Conservation (phyloP, 2,797 vertebrate species). For the Gouania willdenowi region DNA sequence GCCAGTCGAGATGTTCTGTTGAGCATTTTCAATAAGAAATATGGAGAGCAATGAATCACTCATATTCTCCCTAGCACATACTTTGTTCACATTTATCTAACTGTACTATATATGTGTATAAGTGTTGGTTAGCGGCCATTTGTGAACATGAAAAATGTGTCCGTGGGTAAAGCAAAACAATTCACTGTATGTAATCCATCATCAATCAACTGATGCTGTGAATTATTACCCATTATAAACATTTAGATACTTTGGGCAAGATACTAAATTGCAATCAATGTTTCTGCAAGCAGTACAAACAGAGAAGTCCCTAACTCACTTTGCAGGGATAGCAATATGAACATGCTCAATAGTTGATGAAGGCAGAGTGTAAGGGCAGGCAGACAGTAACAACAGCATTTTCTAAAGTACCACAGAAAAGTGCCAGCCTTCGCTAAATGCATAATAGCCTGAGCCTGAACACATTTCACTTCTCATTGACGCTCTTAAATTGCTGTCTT, state of each 20-base stretch:
- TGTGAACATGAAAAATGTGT: slow-evolving; percentile 56
- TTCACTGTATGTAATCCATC: slow-evolving; percentile 65
- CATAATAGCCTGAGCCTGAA: slow-evolving; percentile 52
- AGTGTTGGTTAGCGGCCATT: slow-evolving; percentile 57
- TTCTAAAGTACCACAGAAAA: slow-evolving; percentile 50
- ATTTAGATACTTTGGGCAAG: slow-evolving; percentile 69
- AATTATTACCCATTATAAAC: slow-evolving; percentile 74
- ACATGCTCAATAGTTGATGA: slow-evolving; percentile 59
- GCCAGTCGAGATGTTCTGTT: slow-evolving; percentile 77
- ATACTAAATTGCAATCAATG: slow-evolving; percentile 76
- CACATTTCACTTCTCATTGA: slow-evolving; percentile 59
- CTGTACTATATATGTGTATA: slow-evolving; percentile 30
- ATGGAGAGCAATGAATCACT: slow-evolving; percentile 74
- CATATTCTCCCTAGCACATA: slow-evolving; percentile 45
- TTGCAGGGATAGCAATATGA: slow-evolving; percentile 36
- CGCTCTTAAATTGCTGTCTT: slow-evolving; percentile 54
- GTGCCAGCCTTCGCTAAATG: slow-evolving; percentile 50
- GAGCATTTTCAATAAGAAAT: slow-evolving; percentile 73
- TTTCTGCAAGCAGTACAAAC: slow-evolving; percentile 53
- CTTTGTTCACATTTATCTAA: slow-evolving; percentile 46
- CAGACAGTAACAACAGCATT: slow-evolving; percentile 41
- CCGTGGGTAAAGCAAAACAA: slow-evolving; percentile 58
- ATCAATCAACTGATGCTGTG: slow-evolving; percentile 64
- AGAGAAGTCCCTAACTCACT: slow-evolving; percentile 48
- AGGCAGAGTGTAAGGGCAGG: slow-evolving; percentile 37